Percentiles rank a stretch among this genome's conserved stretches.
Evolutionary conservation across 2,888 invertebrate species (phyloP).

Genomic region (Trachelus tabidus): DNA sequence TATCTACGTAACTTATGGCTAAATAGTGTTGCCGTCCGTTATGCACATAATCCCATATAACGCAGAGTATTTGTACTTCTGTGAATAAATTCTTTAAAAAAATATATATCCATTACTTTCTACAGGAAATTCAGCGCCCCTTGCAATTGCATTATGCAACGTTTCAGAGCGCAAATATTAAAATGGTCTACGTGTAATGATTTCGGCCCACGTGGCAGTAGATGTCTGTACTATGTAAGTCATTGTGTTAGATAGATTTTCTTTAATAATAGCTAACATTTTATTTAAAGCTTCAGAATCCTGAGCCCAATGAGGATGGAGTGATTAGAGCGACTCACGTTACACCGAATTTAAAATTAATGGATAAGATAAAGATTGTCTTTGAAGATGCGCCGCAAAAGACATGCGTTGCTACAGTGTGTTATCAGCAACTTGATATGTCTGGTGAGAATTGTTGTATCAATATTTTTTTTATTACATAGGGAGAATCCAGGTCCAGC

Average conservation of each 20-base stretch:
- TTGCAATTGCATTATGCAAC: conserved; percentile 42
- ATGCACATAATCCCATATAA: not conserved
- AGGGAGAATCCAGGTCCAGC: conserved; percentile 45
- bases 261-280: not conserved
- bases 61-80: not conserved
- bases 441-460: not conserved
- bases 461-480: not conserved
- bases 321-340: conserved; percentile 40
- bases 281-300: conserved; percentile 22
- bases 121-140: conserved; percentile 45
- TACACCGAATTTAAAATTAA: conserved; percentile 24
- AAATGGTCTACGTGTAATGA: conserved; percentile 41
- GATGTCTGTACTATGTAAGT: conserved; percentile 40
- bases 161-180: conserved; percentile 45
- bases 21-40: not conserved
- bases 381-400: conserved; percentile 32
- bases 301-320: conserved; percentile 22
- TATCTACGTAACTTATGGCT: not conserved
- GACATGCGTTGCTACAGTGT: conserved; percentile 37
- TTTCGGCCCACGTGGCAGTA: conserved; percentile 34
- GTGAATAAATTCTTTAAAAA: not conserved
- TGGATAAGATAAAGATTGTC: conserved; percentile 36
- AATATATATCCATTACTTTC: not conserved
- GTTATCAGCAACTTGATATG: not conserved
- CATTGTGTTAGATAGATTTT: not conserved